Evolutionary conservation across 2,113 vertebrate species (phyloP).

Genomic region (Nesoenas mayeri): DNA sequence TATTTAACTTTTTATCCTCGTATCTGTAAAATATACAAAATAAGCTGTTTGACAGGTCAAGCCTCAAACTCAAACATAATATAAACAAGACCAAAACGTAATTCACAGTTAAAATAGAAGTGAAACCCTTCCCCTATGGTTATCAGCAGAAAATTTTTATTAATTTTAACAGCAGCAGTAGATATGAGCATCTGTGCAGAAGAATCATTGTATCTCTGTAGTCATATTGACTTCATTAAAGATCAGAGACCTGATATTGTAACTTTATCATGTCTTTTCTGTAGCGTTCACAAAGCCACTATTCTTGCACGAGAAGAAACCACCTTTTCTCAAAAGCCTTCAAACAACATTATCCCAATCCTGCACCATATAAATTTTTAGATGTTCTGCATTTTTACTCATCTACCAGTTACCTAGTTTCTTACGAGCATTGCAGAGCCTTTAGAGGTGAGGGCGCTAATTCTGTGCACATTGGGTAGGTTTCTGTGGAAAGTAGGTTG

Average conservation of each 20-base stretch:
- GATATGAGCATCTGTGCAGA: not conserved
- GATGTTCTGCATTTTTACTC: not conserved
- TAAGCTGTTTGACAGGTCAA: not conserved
- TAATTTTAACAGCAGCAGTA: constrained; percentile 21
- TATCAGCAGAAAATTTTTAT: not conserved
- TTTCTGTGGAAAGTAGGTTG: not conserved
- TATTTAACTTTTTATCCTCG: not conserved
- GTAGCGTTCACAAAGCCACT: not conserved
- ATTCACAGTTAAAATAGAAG: constrained; percentile 52
- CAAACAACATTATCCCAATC: not conserved
- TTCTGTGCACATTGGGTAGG: not conserved
- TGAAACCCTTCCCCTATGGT: not conserved
- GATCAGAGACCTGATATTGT: not conserved
- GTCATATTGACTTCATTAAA: constrained; percentile 4
- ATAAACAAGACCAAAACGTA: constrained; percentile 33
- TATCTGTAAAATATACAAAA: not conserved
- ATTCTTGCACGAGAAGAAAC: not conserved
- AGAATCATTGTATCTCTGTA: not conserved
- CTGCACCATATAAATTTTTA: not conserved
- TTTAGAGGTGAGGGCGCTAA: not conserved
- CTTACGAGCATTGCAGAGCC: not conserved
- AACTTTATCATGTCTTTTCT: not conserved
- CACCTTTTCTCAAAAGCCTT: not conserved
- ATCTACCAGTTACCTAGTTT: not conserved
- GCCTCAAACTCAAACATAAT: constrained; percentile 20